Conservation (phyloP, 2,888 invertebrate species). For the Geophilus truncorum region DNA sequence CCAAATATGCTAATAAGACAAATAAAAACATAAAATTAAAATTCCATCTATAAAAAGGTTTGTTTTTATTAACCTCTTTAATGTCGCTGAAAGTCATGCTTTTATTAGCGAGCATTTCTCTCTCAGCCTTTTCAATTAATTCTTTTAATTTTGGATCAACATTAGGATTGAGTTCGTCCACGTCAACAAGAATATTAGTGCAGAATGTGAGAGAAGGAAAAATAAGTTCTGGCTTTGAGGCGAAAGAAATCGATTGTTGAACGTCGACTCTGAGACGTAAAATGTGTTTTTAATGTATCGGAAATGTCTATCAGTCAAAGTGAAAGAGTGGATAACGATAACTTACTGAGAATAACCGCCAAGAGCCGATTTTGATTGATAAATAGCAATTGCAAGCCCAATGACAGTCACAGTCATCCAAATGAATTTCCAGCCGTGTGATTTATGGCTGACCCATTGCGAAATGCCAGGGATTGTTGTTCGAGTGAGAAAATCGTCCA, state of each 20-base stretch:
- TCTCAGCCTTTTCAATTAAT: not conserved
- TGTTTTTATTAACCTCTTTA: not conserved
- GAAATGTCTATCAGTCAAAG: not conserved
- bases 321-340: not conserved
- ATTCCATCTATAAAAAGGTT: not conserved
- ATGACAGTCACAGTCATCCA: not conserved
- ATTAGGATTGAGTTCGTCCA: not conserved
- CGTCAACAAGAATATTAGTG: conserved; percentile 23
- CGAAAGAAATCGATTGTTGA: not conserved
- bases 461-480: conserved; percentile 19
- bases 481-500: not conserved
- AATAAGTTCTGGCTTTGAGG: not conserved
- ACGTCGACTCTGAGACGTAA: not conserved
- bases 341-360: not conserved
- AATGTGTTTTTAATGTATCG: not conserved
- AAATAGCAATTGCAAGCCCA: not conserved
- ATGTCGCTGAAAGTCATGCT: not conserved
- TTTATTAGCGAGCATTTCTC: not conserved
- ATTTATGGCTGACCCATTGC: not conserved
- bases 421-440: not conserved
- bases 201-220: conserved; percentile 25
- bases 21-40: not conserved
- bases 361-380: not conserved
- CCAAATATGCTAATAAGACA: not conserved
- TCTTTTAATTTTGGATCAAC: not conserved